Conservation (phyloP, 2,797 vertebrate genomes). For the Enteromius fasciolatus region DNA sequence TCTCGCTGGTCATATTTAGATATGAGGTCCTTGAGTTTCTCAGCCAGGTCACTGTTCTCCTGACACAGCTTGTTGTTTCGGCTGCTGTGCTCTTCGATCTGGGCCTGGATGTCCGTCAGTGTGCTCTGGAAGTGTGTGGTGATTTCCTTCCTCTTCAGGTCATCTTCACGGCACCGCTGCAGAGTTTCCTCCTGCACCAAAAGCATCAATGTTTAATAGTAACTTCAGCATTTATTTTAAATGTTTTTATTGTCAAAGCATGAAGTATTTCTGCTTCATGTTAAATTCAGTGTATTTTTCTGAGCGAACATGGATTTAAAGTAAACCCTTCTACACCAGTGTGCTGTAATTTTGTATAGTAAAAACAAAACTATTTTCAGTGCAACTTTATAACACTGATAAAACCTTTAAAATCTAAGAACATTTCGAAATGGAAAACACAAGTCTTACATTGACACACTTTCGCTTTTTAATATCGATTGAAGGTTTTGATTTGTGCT, state of each 20-base stretch:
- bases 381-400: not conserved
- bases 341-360: not conserved
- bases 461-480: not conserved
- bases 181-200: constrained; percentile 90
- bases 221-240: not conserved
- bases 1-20: constrained; percentile 96
- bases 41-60: constrained; percentile 93
- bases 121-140: constrained; percentile 97
- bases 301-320: too few species aligned
- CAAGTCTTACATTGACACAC: not conserved
- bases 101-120: constrained; percentile 92
- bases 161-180: constrained; percentile 93
- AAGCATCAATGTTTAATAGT: not conserved
- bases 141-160: constrained; percentile 98
- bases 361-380: not conserved
- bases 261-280: not conserved
- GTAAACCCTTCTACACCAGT: not conserved
- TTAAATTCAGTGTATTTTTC: not conserved
- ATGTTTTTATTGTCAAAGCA: not conserved
- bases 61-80: constrained; percentile 94
- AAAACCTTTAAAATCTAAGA: too few species aligned
- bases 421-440: not conserved
- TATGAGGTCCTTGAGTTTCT: constrained; percentile 95
- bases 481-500: not conserved
- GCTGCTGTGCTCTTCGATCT: constrained; percentile 97